Conservation (phyloP, 2,113 vertebrate genomes). For the Otolemur garnettii region DNA sequence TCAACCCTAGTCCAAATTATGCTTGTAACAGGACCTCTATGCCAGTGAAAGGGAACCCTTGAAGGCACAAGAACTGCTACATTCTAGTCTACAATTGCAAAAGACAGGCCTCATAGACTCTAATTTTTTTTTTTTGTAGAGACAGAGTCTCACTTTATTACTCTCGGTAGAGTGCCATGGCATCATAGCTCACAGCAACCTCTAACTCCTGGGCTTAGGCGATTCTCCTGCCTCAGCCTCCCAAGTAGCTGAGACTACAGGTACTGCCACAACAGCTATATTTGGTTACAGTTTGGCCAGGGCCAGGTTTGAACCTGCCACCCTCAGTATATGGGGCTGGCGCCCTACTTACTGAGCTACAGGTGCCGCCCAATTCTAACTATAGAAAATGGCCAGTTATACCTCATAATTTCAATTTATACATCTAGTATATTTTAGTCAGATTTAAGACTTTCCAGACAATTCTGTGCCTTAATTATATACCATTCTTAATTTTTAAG, state of each 20-base stretch:
- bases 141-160: no score
- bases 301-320: no score
- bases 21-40: conserved; percentile 64
- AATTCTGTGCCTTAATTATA: conserved; percentile 44
- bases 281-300: no score
- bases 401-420: conserved; percentile 28
- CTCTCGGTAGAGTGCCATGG: no score
- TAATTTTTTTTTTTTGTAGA: no score
- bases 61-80: conserved; percentile 51
- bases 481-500: conserved; percentile 65
- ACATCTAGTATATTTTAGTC: conserved; percentile 22
- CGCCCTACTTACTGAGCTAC: no score
- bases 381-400: conserved; percentile 22
- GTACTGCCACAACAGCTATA: no score
- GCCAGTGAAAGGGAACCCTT: conserved; percentile 44
- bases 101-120: neutral
- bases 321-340: no score
- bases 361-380: neutral
- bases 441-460: conserved; percentile 49
- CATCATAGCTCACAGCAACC: no score
- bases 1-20: conserved; percentile 36
- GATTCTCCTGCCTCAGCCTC: no score
- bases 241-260: no score
- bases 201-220: no score
- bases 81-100: conserved; percentile 37